A percentile compares a stretch with the other conserved stretches of the same genome.
phyloP scores from a whole-genome alignment of 2,888 invertebrate genomes.

The Lamellibrachia columna region DNA sequence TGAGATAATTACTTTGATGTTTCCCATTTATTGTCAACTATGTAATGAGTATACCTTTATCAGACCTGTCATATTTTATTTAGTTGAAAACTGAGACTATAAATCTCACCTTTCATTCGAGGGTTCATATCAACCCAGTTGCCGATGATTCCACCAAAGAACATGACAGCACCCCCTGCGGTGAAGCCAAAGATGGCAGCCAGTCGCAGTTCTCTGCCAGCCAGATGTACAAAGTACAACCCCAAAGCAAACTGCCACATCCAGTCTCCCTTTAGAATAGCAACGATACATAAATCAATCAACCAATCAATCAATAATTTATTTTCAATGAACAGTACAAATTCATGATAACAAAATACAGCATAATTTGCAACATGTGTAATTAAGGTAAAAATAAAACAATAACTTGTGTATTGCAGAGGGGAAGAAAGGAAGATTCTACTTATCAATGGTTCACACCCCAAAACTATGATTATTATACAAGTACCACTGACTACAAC shows the following conservation, averaged over 20 bases:
- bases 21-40: not conserved
- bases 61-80: no score
- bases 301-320: no score
- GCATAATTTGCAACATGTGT: no score
- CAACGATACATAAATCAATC: not conserved
- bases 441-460: no score
- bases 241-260: slow-evolving; percentile 70
- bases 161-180: slow-evolving; percentile 62
- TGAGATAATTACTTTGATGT: not conserved
- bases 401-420: no score
- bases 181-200: slow-evolving; percentile 68
- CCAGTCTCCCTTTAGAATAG: slow-evolving; percentile 66
- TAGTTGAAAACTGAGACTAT: not conserved
- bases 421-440: no score
- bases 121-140: slow-evolving; percentile 68
- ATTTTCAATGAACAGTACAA: no score
- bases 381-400: no score
- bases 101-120: slow-evolving; percentile 64
- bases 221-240: slow-evolving; percentile 67
- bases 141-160: slow-evolving; percentile 68
- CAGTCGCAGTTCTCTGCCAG: slow-evolving; percentile 63
- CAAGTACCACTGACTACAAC: no score
- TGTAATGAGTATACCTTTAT: no score
- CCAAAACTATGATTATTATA: no score
- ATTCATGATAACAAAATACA: no score